Conservation (phyloP, 2,113 vertebrate species). For the Ctenodactylus gundi region DNA sequence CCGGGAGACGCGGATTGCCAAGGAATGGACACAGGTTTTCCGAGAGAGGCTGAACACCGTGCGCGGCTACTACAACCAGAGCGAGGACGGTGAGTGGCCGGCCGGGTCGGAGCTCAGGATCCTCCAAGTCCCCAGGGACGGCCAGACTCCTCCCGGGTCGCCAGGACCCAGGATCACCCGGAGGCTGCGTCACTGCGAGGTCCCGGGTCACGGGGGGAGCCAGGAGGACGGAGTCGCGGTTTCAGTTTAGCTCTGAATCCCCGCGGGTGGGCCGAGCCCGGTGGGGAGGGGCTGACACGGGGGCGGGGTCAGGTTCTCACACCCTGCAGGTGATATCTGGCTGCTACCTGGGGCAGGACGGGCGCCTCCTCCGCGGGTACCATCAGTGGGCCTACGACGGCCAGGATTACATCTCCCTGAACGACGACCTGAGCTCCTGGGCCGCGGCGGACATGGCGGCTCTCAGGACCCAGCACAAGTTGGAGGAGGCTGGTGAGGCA, state of each 20-base stretch:
- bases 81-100: neutral
- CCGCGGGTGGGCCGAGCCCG: neutral
- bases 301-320: conserved; percentile 15
- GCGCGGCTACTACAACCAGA: neutral
- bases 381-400: accelerated
- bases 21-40: accelerated
- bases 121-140: no score
- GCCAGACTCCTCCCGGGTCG: no score
- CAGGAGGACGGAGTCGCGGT: neutral
- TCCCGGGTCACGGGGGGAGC: neutral
- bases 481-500: accelerated
- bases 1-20: accelerated
- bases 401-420: conserved; percentile 55
- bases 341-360: conserved; percentile 59
- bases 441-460: neutral
- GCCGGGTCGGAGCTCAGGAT: no score
- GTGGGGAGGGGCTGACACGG: accelerated
- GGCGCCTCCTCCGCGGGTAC: neutral
- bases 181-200: no score
- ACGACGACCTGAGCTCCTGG: conserved; percentile 49
- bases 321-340: accelerated
- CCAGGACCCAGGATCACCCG: neutral
- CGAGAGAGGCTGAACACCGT: neutral
- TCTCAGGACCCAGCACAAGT: neutral
- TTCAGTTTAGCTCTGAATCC: neutral